Evolutionary conservation across 2,113 vertebrate genomes (phyloP).

Genomic region (Riparia riparia): DNA sequence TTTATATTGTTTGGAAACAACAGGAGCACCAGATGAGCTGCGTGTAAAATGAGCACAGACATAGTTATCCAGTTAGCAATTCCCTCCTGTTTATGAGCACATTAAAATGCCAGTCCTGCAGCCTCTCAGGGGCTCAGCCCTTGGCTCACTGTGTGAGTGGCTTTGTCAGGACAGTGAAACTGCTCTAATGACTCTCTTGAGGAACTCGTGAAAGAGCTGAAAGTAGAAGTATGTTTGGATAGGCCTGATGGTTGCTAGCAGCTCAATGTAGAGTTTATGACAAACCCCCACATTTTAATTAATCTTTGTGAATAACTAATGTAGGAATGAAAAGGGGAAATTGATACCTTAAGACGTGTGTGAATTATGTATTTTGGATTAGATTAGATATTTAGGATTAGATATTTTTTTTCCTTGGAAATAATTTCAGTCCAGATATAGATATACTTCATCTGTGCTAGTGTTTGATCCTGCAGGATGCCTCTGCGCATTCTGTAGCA

Average conservation of each 20-base stretch:
- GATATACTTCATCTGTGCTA: background rate
- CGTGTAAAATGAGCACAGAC: background rate
- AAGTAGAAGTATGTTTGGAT: background rate
- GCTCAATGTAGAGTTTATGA: background rate
- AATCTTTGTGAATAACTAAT: background rate
- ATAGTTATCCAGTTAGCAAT: background rate
- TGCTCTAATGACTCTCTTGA: background rate
- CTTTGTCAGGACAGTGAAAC: background rate
- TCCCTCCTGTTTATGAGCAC: background rate
- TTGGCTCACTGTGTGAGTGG: accelerated
- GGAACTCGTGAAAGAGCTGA: background rate
- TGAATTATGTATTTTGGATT: background rate
- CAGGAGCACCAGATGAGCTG: background rate
- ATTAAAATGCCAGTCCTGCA: background rate
- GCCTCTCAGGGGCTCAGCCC: accelerated
- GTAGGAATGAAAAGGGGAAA: background rate
- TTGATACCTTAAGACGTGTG: background rate
- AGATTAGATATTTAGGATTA: background rate
- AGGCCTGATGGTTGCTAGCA: background rate
- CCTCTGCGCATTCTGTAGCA: background rate
- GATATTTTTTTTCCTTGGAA: background rate
- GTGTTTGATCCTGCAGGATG: background rate
- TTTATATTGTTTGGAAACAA: background rate
- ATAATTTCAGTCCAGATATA: accelerated
- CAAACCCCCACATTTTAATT: background rate